Base-by-base conservation (phyloP, 2,113 vertebrate genomes). In the Lates calcarifer region DNA sequence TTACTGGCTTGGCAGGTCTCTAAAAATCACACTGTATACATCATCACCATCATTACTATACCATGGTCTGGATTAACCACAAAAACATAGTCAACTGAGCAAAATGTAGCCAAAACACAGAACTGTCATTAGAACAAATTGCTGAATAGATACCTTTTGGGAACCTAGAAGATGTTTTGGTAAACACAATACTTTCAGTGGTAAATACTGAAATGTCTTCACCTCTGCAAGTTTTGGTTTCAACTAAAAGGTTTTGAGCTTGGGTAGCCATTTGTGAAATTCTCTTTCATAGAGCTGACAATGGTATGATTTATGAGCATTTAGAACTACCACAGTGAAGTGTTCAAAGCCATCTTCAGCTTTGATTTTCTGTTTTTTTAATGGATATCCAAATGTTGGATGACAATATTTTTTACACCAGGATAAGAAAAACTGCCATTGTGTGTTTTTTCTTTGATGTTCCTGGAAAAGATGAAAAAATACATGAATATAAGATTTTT, bases 401-500 rank as follows among this genome's bases (percentile, higher is more conserved):
- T 35, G 45, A 3, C 11, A 26, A 10, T 37, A 35, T 55, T 28
- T 37, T 9, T 13, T 37, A 26, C 10, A 24, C n/a, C 12, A n/a
- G 14, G 24, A 53, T 76, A 55, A 24, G 10, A 31, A 3, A 22
- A 62, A 62, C 22, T 28, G 24, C 37, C 11, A 20, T 20, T 20
- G 10, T 3, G 5, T 3, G 37, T 22, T 20, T 29, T 47, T 49
- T 63, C 37, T 35, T 12, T 67, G 49, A 63, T 60, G 53, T 68
- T 76, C 28, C 9, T 62, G 22, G 31, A 1, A 14, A 51, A n/a
- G 55, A 65, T 31, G 43, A 28, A n/a, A 72, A 24, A 61, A 65
- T 45, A 85, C 41, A 24, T 60, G 43, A 45, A 45, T 18, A 64
- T 53, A 0, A 69, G 22, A 79, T 51, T 26, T 8, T 8, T 24